Conservation (phyloP, 2,888 invertebrate species). For the Gibbula magus region DNA sequence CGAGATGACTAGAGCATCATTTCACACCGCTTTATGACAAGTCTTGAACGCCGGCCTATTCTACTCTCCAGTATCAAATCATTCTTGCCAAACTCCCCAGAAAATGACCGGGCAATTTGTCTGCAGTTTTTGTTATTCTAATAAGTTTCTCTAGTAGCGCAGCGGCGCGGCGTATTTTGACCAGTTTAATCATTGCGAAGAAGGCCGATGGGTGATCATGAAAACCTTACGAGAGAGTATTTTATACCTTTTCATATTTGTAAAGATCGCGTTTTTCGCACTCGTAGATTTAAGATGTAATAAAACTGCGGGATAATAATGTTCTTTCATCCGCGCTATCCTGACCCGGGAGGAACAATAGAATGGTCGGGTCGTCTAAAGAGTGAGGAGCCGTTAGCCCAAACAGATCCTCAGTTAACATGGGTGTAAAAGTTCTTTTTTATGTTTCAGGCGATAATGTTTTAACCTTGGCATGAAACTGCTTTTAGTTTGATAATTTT, state of each 20-base stretch:
- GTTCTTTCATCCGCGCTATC: too few relatives aligned
- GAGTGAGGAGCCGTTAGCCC: too few relatives aligned
- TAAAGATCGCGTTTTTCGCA: neutral
- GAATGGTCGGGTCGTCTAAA: too few relatives aligned
- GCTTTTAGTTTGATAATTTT: conserved; percentile 1
- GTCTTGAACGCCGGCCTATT: neutral
- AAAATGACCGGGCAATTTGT: neutral
- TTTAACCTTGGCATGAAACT: neutral
- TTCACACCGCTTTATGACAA: conserved; percentile 6
- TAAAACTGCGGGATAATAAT: neutral
- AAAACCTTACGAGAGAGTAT: neutral
- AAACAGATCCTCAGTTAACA: too few relatives aligned
- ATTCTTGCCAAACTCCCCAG: neutral
- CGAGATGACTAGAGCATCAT: neutral
- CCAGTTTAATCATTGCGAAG: conserved; percentile 12
- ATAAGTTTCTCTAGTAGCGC: conserved; percentile 3
- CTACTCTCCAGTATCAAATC: neutral
- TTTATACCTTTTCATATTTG: conserved; percentile 15
- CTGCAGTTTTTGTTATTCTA: conserved; percentile 17
- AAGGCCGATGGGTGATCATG: neutral
- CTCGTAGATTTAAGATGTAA: conserved; percentile 13
- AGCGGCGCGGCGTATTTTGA: neutral
- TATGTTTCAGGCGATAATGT: neutral
- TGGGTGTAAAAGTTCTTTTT: neutral
- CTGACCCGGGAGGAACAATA: too few relatives aligned